A percentile compares a stretch with the other conserved stretches of the same genome.
phyloP scores from a whole-genome alignment of 2,113 vertebrate genomes.

The Trachemys scripta region DNA sequence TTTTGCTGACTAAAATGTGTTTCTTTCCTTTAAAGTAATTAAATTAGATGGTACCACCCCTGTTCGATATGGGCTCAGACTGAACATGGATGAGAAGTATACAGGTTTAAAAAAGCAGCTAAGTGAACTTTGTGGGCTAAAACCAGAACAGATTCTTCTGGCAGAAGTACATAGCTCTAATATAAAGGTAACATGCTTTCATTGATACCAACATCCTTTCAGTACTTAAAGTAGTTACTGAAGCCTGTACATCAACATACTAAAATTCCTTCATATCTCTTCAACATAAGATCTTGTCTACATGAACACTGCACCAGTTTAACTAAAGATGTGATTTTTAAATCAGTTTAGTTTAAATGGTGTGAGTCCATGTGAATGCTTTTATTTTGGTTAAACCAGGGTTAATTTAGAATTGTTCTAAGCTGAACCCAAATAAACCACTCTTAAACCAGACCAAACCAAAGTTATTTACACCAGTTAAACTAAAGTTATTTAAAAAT shows the following conservation, averaged over 20 bases:
- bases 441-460: not conserved
- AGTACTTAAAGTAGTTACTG: not conserved
- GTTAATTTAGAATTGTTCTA: not conserved
- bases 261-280: not conserved
- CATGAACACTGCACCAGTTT: not conserved
- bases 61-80: slow-evolving; percentile 90
- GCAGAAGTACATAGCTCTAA: slow-evolving; percentile 96
- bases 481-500: slow-evolving; percentile 1
- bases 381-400: not conserved
- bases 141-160: slow-evolving; percentile 96
- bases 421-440: not conserved
- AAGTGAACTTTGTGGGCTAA: slow-evolving; percentile 93
- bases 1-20: not conserved
- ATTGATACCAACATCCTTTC: not conserved
- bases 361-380: not conserved
- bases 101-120: slow-evolving; percentile 96
- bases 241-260: accelerated
- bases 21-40: slow-evolving; percentile 85
- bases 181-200: slow-evolving; percentile 87
- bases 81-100: slow-evolving; percentile 99
- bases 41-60: slow-evolving; percentile 96
- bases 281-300: not conserved
- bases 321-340: not conserved
- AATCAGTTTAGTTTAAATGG: not conserved
- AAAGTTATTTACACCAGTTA: not conserved